Evolutionary conservation across 1,140 invertebrate species (phyloP), one percentile per base, ranked within the genome.

Genomic region (Drosophila grimshawi): DNA sequence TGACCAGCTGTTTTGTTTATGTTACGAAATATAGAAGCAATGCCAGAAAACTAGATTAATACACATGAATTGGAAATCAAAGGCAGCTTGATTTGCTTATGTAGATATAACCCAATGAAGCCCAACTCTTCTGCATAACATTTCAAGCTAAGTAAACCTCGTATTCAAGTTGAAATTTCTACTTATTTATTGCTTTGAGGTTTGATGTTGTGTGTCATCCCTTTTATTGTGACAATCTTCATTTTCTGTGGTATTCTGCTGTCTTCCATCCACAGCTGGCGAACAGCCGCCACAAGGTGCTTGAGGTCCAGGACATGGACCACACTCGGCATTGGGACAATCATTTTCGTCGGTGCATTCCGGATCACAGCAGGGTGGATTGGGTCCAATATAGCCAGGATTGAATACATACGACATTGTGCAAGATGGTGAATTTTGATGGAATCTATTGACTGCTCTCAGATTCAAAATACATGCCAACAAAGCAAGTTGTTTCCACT

Each of bases 371-470:
- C 83, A 82, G 5, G 82, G 82, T 3, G 82, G 83, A 64, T 67
- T 37, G 46, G 79, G 79, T 10, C 83, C 82, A 63, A 88, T 86
- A 30, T 86, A 82, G 39, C 64, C 83, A 29, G 82, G 82, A 88
- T 86, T 86, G 43, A 86, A 86, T 32, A 86, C 59, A 67, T 57
- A 64, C 32, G 76, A 51, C 82, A 86, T 86, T 41, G 43, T 41
- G 53, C 19, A 19, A 19, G 19, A 4, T 5, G 3, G 45, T 33
- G 43, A 8, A 32, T 10, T 60, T 35, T 33, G 32, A 19, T n/a
- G 29, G 8, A 29, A 37, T n/a, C 43, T 57, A 33, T 30, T 37
- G 27, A 19, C n/a, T 10, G 35, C 6, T 10, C 3, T 11, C n/a
- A 4, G 29, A 43, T 3, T 11, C 7, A 33, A 32, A n/a, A n/a